These are phyloP conservation scores for Spisula solida DNA, from an alignment of 2,888 invertebrate species.

Conservation along the genomic window DNA sequence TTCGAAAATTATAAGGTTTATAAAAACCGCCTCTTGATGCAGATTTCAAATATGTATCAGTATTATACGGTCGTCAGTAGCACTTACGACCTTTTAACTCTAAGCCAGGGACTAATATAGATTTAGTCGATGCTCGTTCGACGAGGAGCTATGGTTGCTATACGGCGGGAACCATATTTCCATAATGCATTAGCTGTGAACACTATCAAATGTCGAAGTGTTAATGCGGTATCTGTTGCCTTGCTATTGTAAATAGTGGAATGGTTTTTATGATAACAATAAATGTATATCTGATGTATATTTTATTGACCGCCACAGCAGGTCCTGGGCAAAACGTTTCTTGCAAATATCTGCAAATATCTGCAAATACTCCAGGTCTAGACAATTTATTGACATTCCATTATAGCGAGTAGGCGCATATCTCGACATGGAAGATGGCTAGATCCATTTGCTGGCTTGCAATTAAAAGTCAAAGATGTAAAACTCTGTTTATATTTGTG, in stretches of 20 bases:
- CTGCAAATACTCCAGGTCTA: neutral
- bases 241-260: neutral
- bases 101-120: too few species aligned
- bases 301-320: constrained; percentile 16
- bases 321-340: neutral
- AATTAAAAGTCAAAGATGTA: neutral
- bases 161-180: too few species aligned
- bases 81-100: too few species aligned
- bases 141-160: too few species aligned
- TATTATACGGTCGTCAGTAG: too few species aligned
- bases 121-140: too few species aligned
- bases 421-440: neutral
- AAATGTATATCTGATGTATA: constrained; percentile 10
- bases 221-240: neutral
- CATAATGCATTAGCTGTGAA: too few species aligned
- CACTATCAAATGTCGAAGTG: neutral
- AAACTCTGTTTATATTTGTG: too few species aligned
- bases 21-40: too few species aligned
- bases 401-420: neutral
- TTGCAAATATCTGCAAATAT: constrained; percentile 9
- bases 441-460: neutral
- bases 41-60: too few species aligned
- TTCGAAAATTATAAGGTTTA: too few species aligned
- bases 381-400: constrained; percentile 12
- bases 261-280: neutral